Evolutionary conservation across 2,888 invertebrate species (phyloP), one percentile per base, ranked within the genome.

Genomic region (Tethea ocularis): DNA sequence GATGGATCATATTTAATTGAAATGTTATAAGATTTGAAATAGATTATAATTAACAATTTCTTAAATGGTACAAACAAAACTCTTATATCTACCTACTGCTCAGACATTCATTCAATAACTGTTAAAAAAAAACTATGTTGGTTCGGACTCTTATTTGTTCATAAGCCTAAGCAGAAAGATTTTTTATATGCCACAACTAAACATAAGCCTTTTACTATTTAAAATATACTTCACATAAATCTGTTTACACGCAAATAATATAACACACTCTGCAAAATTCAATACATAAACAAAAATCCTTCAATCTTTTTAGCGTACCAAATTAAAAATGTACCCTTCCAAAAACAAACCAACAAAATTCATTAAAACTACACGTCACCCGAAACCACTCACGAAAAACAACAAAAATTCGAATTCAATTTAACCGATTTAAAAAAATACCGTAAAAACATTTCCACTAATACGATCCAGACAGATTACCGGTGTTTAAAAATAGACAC

Each of bases 351-450:
- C 46, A 46, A 46, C 46, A n/a, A 3, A 46, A 46, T 46, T 46
- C 8, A 46, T 46, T 46, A 46, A 20, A 46, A 46, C 46, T 46
- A 46, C 46, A 46, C 46, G 20, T 10, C 7, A 46, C 8, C 46
- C n/a, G 46, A 46, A 46, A 46, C 17, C 46, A 46, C 46, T 46
- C 46, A 46, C 46, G 20, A 46, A 46, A 46, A 46, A 46, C 46
- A 46, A 46, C 46, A 46, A n/a, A 46, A 46, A 46, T 46, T 5
- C 46, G 46, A 20, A 46, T 46, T 46, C 46, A 20, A 46, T 46
- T 46, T 41, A n/a, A 41, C 20, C 46, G 46, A 46, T 46, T 46
- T 2, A 46, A 46, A 46, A 46, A 46, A 46, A n/a, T n/a, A 20
- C 46, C 46, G 20, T 10, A 46, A 17, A 41, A 41, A 46, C 38